Percentiles rank a stretch among this genome's conserved stretches.
phyloP scores from a whole-genome alignment of 2,888 invertebrate genomes.

The Drosophila flavopinicola region DNA sequence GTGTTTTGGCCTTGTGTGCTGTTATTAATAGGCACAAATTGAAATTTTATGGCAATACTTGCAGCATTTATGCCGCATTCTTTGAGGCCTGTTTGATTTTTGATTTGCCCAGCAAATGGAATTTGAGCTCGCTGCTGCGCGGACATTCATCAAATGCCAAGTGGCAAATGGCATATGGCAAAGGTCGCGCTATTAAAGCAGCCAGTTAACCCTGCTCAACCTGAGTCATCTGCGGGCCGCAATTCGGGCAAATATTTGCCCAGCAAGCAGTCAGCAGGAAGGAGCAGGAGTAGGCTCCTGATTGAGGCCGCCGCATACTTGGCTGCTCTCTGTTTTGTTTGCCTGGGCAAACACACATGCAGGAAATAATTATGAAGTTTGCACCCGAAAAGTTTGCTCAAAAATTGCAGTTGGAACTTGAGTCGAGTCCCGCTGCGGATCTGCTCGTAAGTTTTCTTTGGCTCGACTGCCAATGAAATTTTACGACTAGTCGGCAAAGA shows the following conservation, averaged over 20 bases:
- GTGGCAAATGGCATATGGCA: slow-evolving; percentile 14
- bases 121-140: slow-evolving; percentile 3
- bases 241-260: slow-evolving; percentile 32
- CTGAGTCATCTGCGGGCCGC: background rate
- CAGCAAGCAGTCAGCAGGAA: too few relatives aligned
- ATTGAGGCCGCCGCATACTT: background rate
- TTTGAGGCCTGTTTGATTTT: slow-evolving; percentile 47
- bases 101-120: slow-evolving; percentile 35
- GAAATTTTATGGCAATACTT: slow-evolving; percentile 64
- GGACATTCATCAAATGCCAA: slow-evolving; percentile 40
- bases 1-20: slow-evolving; percentile 43
- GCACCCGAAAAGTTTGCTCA: slow-evolving; percentile 42
- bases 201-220: slow-evolving; percentile 3
- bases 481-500: slow-evolving; percentile 36
- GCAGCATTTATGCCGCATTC: slow-evolving; percentile 43
- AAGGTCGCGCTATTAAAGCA: slow-evolving; percentile 23
- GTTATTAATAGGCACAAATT: slow-evolving; percentile 70
- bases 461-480: slow-evolving; percentile 53
- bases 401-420: slow-evolving; percentile 41
- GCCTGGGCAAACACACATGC: slow-evolving; percentile 27
- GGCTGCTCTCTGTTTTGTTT: background rate
- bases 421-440: slow-evolving; percentile 18
- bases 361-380: slow-evolving; percentile 62
- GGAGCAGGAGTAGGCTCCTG: background rate
- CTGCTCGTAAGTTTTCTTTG: slow-evolving; percentile 42